Conservation (phyloP, 2,797 vertebrate genomes). For the Tokudaia tokunoshimensis region DNA sequence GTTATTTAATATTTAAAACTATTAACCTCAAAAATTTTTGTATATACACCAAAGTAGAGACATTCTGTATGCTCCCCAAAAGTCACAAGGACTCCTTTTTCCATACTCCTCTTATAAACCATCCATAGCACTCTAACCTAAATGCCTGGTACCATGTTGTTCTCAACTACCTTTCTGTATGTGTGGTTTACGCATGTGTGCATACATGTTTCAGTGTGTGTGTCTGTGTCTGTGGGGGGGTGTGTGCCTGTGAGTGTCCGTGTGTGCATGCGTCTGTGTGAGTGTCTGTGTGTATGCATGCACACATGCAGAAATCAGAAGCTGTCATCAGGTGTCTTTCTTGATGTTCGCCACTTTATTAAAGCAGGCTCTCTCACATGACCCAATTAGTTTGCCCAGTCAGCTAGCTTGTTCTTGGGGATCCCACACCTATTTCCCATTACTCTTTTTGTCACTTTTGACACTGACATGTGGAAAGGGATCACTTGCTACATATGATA, state of each 20-base stretch:
- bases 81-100: not conserved
- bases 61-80: not conserved
- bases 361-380: too few relatives aligned
- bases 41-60: not conserved
- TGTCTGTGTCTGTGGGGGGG: rapidly evolving
- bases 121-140: not conserved
- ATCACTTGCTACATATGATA: not conserved
- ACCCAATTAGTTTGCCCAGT: not conserved
- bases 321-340: not conserved
- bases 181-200: not conserved
- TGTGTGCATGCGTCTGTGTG: not conserved
- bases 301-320: not conserved
- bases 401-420: not conserved
- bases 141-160: not conserved
- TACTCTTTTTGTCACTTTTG: not conserved
- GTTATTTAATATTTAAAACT: slow-evolving; percentile 37
- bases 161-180: not conserved
- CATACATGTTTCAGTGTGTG: not conserved
- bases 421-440: not conserved
- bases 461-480: not conserved
- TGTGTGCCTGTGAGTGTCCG: not conserved
- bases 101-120: not conserved
- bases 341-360: not conserved
- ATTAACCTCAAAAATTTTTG: not conserved
- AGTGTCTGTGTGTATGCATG: not conserved